A percentile compares a stretch with the other conserved stretches of the same genome.
These are phyloP conservation scores for Chromoteleia sp. DNA, from an alignment of 2,888 invertebrate species.

Conservation along the genomic window DNA sequence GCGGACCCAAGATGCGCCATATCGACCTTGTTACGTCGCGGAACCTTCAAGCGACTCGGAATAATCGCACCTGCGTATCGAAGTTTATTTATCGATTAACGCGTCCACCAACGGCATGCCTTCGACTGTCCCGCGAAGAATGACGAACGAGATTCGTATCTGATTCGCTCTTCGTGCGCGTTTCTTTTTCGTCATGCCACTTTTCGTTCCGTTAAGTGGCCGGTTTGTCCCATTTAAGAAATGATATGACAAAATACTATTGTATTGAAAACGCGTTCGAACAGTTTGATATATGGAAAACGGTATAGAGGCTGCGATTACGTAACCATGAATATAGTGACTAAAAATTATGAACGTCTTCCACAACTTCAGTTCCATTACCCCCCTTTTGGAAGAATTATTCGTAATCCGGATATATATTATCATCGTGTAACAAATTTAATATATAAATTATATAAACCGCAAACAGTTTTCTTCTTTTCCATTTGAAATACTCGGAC, in stretches of 20 bases:
- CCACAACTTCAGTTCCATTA: too few species aligned
- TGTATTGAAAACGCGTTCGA: too few species aligned
- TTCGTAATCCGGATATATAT: too few species aligned
- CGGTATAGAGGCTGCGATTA: too few species aligned
- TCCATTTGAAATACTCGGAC: too few species aligned
- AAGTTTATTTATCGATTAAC: conserved; percentile 66
- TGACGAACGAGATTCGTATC: conserved; percentile 60
- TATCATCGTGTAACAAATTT: too few species aligned
- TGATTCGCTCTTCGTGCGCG: conserved; percentile 1
- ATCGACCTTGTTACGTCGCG: conserved; percentile 59
- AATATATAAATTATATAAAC: too few species aligned
- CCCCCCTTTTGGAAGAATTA: too few species aligned
- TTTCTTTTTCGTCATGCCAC: conserved; percentile 38
- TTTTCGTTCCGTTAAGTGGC: conserved; percentile 54
- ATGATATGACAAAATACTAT: neutral
- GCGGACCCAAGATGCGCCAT: conserved; percentile 26
- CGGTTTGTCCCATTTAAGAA: conserved; percentile 30
- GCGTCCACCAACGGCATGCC: conserved; percentile 28
- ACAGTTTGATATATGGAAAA: too few species aligned
- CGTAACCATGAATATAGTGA: too few species aligned
- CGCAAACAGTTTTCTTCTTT: too few species aligned
- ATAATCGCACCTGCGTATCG: conserved; percentile 71
- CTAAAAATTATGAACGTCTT: too few species aligned
- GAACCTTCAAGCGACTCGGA: conserved; percentile 37
- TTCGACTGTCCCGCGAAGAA: conserved; percentile 44